These are phyloP conservation scores for Cochlearius cochlearius DNA, from an alignment of 2,113 vertebrate species.

Conservation along the genomic window DNA sequence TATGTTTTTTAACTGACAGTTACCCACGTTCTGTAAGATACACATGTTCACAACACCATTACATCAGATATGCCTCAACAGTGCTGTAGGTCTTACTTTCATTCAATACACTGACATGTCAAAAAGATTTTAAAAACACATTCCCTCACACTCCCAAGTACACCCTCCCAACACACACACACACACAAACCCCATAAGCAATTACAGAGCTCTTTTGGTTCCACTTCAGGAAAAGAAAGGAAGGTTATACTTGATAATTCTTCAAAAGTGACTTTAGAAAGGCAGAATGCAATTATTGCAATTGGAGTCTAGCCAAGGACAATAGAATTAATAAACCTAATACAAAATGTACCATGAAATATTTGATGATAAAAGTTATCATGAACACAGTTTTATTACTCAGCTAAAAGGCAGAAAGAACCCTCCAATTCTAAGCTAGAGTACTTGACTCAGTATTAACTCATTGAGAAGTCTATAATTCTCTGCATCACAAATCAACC, in stretches of 20 bases:
- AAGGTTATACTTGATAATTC: not conserved
- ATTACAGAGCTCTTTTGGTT: not conserved
- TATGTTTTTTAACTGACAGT: not conserved
- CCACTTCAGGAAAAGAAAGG: not conserved
- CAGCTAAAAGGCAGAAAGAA: not conserved
- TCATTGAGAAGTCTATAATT: not conserved
- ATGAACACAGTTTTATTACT: not conserved
- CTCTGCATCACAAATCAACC: not conserved
- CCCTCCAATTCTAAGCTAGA: not conserved
- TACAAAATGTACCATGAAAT: not conserved
- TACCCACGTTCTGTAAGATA: not conserved
- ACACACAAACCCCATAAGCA: not conserved
- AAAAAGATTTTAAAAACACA: not conserved
- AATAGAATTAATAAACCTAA: not conserved
- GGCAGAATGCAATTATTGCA: not conserved
- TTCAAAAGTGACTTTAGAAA: not conserved
- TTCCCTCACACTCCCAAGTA: not conserved
- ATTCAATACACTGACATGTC: not conserved
- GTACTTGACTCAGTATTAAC: not conserved
- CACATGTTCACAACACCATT: not conserved
- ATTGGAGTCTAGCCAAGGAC: not conserved
- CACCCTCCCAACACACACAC: accelerated
- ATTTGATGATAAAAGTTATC: not conserved
- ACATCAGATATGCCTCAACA: not conserved
- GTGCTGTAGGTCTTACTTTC: not conserved